phyloP scores from a whole-genome alignment of 2,797 vertebrate species.

The Tarsius wallacei region DNA sequence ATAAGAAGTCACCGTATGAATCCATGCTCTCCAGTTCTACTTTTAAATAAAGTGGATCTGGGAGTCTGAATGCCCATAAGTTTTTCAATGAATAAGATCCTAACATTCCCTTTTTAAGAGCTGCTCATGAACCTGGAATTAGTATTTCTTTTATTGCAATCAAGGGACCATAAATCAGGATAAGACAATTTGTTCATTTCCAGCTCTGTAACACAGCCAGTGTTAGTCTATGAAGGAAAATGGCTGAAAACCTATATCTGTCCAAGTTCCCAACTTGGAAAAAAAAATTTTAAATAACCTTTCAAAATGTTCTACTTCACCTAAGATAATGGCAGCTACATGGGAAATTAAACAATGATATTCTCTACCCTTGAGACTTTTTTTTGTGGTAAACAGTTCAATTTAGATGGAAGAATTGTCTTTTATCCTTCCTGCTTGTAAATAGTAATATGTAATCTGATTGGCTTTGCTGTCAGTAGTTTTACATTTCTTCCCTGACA shows the following conservation, averaged over 20 bases:
- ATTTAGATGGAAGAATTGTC: neutral
- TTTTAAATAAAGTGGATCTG: slow-evolving; percentile 23
- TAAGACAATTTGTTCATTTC: slow-evolving; percentile 33
- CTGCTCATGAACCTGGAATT: slow-evolving; percentile 60
- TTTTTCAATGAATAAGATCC: neutral
- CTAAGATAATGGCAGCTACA: slow-evolving; percentile 69
- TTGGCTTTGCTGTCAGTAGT: slow-evolving; percentile 46
- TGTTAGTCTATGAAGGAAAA: slow-evolving; percentile 35
- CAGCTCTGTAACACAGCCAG: neutral
- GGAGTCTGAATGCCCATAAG: neutral
- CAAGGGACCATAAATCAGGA: slow-evolving; percentile 26
- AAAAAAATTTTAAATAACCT: slow-evolving; percentile 66
- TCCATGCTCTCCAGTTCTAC: neutral
- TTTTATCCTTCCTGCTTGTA: slow-evolving; percentile 72
- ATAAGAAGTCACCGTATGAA: neutral
- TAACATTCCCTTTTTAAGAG: slow-evolving; percentile 47
- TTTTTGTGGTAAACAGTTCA: neutral
- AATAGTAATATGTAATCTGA: slow-evolving; percentile 18
- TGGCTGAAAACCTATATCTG: neutral
- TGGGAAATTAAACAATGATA: slow-evolving; percentile 53
- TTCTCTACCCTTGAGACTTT: slow-evolving; percentile 42
- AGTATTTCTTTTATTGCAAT: slow-evolving; percentile 63
- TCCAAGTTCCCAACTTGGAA: slow-evolving; percentile 60
- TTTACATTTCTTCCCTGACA: slow-evolving; percentile 45
- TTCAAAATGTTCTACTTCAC: slow-evolving; percentile 80